Base-by-base conservation (phyloP, 2,113 vertebrate species). In the Clinocottus analis region DNA sequence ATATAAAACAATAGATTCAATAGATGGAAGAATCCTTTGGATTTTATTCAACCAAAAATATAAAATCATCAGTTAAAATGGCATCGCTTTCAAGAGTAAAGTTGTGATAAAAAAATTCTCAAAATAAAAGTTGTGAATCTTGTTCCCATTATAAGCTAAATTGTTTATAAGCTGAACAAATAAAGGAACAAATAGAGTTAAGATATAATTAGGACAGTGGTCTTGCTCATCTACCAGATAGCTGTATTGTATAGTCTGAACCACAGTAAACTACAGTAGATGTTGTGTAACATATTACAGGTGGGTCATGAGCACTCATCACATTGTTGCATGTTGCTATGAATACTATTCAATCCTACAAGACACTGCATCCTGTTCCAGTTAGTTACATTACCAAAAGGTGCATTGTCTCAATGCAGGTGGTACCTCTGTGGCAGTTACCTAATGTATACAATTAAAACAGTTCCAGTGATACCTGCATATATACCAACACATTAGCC, bases 11-110 rank as follows among this genome's bases (percentile, higher is more conserved):
- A n/a, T n/a, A n/a, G 6, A 45, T 39, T 77, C 8, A 79, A 41
- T 29, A 39, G 37, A 71, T 59, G 2, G 1, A 77, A 51, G 17
- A 65, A 31, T 37, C 21, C 0, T 37, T 71, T 65, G 31, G 12
- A 73, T 41, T 84, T 79, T 73, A 85, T 77, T 87, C 33, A 71
- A 25, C 29, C 63, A 82, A 80, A 31, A 60, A 61, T 43, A n/a
- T n/a, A n/a, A n/a, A n/a, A 64, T 21, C 25, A 39, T 45, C 7
- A 65, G 16, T 53, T 65, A 27, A 75, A 74, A 83, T 13, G 56
- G n/a, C 25, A 47, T 39, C 27, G 35, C 39, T 19, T 51, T 23
- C 23, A 63, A 55, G 49, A 39, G 65, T 1, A 43, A 45, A 19
- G 9, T 8, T 33, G 56, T 13, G 12, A 23, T 31, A 49, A 43